Conservation (phyloP, 2,113 vertebrate species). For the Trogon surrucura region DNA sequence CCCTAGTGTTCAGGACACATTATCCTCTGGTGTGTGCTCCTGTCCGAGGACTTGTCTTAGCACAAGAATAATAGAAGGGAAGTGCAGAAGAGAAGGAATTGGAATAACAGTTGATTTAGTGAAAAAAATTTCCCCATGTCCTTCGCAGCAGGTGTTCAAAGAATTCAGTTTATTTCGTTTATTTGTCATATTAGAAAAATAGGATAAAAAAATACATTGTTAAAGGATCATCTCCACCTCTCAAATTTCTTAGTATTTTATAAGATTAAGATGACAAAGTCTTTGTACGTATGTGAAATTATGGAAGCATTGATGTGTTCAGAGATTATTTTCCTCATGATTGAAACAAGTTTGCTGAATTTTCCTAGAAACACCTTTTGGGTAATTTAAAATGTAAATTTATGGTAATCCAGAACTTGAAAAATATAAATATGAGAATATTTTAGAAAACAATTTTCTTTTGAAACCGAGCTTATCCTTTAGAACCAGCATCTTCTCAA, state of each 20-base stretch:
- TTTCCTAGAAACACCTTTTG: neutral
- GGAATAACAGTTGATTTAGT: fast-evolving
- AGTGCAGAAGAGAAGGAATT: neutral
- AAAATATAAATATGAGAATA: neutral
- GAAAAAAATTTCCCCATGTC: neutral
- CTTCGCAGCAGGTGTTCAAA: neutral
- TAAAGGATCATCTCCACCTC: neutral
- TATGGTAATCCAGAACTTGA: neutral
- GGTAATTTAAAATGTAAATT: neutral
- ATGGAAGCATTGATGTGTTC: neutral
- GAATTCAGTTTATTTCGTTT: neutral
- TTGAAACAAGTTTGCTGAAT: neutral
- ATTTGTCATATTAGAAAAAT: neutral
- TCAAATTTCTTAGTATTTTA: neutral
- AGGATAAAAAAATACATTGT: neutral
- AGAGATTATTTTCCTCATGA: neutral
- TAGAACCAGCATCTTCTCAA: neutral
- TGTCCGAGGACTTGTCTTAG: neutral
- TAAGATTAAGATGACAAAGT: neutral
- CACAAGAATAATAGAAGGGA: fast-evolving
- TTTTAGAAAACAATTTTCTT: neutral
- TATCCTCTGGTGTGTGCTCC: fast-evolving
- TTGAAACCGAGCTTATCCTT: neutral
- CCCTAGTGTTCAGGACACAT: slow-evolving; percentile 6
- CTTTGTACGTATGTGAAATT: neutral